Base-by-base conservation (phyloP, 1,140 invertebrate species). In the Phocides pigmalion region DNA sequence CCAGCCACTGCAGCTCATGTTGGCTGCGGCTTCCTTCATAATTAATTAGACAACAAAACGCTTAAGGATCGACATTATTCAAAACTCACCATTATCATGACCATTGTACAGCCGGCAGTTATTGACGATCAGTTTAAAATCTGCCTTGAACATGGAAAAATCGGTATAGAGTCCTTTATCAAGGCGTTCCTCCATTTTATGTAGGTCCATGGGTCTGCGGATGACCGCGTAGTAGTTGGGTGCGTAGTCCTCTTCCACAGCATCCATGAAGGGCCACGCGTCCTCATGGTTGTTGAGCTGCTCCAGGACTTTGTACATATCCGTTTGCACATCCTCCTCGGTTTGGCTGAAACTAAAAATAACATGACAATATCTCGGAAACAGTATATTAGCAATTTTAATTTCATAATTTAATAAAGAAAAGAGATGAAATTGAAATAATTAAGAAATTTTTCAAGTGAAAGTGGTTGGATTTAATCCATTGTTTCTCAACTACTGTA, bases 61-160 rank as follows among this genome's bases (percentile, higher is more conserved):
- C n/a, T n/a, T n/a, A n/a, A n/a, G n/a, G n/a, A n/a, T n/a, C n/a
- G n/a, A n/a, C n/a, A 28, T 28, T 28, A 28, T 28, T 46, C 16
- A 50, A 58, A 41, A 86, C 90, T 92, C 90, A 98, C 97, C 97
- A 93, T 97, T 98, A 77, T 97, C 95, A 69, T 95, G 95, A 32
- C 97, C 97, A 94, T 98, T 98, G 80, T 98, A 98, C 47, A 97
- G 93, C 64, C 95, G 93, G 87, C 97, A 98, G 87, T 98, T 98
- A 71, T 97, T 96, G 8, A 98, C 95, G 79, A 98, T 98, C 37
- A 98, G 93, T 72, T 96, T 95, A 89, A 98, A 98, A 90, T 98
- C 97, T 2, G 93, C 93, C 79, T 96, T 95, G 87, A 98, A 98
- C 91, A 97, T 95, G 39, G 93, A 93, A 66, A 96, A 94, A 65